These are phyloP conservation scores for Chrysina gloriosa DNA, from an alignment of 2,888 invertebrate species.

Conservation along the genomic window DNA sequence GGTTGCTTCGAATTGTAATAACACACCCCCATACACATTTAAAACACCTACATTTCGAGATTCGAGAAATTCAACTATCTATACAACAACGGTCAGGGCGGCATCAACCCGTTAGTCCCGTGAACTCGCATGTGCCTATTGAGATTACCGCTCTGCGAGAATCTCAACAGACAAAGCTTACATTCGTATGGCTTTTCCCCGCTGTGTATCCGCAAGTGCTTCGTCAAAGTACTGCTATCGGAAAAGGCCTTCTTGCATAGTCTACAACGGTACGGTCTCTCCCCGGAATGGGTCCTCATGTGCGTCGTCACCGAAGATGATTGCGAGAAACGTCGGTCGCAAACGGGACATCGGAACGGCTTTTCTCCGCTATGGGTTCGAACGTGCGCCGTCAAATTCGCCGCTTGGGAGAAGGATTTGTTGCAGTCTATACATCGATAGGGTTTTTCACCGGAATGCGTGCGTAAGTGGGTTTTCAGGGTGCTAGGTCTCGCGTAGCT, in stretches of 20 bases:
- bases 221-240: constrained; percentile 97
- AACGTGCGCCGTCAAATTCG: constrained; percentile 97
- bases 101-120: constrained; percentile 67
- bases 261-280: constrained; percentile 92
- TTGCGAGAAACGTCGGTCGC: constrained; percentile 96
- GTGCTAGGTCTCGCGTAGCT: constrained; percentile 97
- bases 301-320: constrained; percentile 97
- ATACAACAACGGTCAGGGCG: constrained; percentile 48
- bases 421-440: constrained; percentile 93
- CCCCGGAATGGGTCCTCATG: constrained; percentile 99
- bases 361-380: constrained; percentile 97
- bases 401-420: constrained; percentile 98
- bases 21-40: too few species aligned
- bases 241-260: constrained; percentile 99
- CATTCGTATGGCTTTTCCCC: constrained; percentile 98
- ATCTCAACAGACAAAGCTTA: constrained; percentile 93
- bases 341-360: constrained; percentile 97
- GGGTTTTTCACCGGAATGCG: constrained; percentile 96
- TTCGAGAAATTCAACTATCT: constrained; percentile 20
- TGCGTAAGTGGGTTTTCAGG: constrained; percentile 95
- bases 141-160: constrained; percentile 98
- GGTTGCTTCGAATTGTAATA: too few species aligned
- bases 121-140: constrained; percentile 99
- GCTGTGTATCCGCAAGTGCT: constrained; percentile 95
- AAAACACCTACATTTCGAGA: constrained; percentile 1